Evolutionary conservation across 2,888 invertebrate species (phyloP).

Genomic region (Trissolcus japonicus): DNA sequence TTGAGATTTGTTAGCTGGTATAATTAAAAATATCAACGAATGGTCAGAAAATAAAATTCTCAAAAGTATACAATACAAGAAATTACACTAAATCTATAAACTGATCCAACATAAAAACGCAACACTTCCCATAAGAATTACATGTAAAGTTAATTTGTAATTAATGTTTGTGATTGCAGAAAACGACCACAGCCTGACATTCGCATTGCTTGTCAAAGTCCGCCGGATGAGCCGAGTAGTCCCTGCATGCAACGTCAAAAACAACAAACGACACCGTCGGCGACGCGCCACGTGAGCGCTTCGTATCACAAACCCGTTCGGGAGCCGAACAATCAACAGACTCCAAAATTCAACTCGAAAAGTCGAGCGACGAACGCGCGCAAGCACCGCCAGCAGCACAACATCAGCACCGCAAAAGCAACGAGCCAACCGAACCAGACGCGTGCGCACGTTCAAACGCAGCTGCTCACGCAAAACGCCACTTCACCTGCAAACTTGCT

Average conservation of each 20-base stretch:
- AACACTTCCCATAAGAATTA: too few species aligned
- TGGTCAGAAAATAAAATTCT: too few species aligned
- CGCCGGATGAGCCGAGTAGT: constrained; percentile 65
- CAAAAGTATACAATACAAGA: too few species aligned
- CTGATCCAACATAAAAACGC: too few species aligned
- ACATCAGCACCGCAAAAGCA: constrained; percentile 21
- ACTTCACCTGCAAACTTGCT: too few species aligned
- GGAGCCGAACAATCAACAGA: constrained; percentile 65
- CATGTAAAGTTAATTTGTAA: too few species aligned
- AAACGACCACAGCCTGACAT: constrained; percentile 72
- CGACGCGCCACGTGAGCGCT: constrained; percentile 47
- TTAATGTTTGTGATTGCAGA: constrained; percentile 52
- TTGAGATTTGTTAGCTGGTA: too few species aligned
- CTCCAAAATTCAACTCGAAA: constrained; percentile 66
- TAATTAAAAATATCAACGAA: too few species aligned
- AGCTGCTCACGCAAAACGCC: constrained; percentile 48
- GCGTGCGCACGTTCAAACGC: constrained; percentile 38
- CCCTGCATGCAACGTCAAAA: constrained; percentile 62
- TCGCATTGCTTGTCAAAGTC: constrained; percentile 66
- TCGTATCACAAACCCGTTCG: constrained; percentile 70
- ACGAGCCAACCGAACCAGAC: constrained; percentile 31
- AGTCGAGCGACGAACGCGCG: constrained; percentile 66
- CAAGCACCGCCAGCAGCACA: constrained; percentile 37
- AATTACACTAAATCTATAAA: too few species aligned
- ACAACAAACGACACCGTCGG: constrained; percentile 38